Evolutionary conservation across 1,140 invertebrate genomes (phyloP).

Genomic region (Nebria ingens): DNA sequence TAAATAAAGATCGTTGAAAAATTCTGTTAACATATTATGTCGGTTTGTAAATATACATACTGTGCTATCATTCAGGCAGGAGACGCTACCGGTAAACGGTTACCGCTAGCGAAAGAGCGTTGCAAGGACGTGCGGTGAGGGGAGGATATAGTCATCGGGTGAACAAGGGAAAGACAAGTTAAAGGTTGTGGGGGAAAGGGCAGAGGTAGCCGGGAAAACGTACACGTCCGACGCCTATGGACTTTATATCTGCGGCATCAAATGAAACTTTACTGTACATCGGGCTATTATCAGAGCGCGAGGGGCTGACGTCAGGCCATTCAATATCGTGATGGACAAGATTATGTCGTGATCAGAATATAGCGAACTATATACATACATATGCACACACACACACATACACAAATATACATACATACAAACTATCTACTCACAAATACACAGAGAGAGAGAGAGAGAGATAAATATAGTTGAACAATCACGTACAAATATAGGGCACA

Average conservation of each 20-base stretch:
- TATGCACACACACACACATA: background rate
- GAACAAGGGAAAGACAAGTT: no score
- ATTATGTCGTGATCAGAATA: constrained; percentile 7
- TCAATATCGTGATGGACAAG: constrained; percentile 8
- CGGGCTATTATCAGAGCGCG: constrained; percentile 8
- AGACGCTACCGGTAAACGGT: background rate
- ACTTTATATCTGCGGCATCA: constrained; percentile 12
- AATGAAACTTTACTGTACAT: constrained; percentile 13
- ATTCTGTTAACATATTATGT: no score
- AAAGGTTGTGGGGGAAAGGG: no score
- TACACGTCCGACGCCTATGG: constrained; percentile 5
- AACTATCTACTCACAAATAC: no score
- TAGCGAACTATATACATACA: background rate
- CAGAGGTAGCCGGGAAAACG: no score
- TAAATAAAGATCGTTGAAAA: no score
- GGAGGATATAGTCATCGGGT: no score
- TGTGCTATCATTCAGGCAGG: background rate
- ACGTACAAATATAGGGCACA: no score
- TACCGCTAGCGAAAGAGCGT: background rate
- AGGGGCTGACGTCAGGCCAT: constrained; percentile 1
- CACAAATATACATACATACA: background rate
- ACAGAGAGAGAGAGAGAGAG: no score
- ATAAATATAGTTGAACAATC: no score
- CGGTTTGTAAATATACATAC: background rate
- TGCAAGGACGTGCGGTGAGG: background rate